A percentile compares a stretch with the other conserved stretches of the same genome.
These are phyloP conservation scores for Eupithecia dodoneata DNA, from an alignment of 2,888 invertebrate genomes.

Conservation along the genomic window DNA sequence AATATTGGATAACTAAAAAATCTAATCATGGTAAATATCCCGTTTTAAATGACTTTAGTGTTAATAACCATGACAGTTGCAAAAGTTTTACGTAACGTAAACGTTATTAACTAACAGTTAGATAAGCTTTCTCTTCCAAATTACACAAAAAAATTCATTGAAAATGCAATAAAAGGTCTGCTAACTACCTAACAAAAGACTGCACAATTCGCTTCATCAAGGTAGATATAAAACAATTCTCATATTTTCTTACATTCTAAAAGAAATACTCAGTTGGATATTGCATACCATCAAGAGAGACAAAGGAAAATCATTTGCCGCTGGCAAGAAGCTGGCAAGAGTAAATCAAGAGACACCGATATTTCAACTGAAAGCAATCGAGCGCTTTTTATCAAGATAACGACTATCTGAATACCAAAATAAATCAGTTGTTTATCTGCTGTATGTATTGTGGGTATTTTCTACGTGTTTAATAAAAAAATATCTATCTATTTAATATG, in stretches of 20 bases:
- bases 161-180: neutral
- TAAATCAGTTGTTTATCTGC: neutral
- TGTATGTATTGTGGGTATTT: no score
- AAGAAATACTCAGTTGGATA: neutral
- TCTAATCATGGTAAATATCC: no score
- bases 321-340: conserved; percentile 3
- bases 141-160: neutral
- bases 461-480: no score
- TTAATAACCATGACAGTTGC: no score
- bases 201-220: neutral
- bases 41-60: no score
- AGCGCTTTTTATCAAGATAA: conserved; percentile 3
- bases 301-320: conserved; percentile 14
- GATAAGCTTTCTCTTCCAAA: neutral
- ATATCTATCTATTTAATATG: no score
- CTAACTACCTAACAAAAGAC: neutral
- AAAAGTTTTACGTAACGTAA: no score
- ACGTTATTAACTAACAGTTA: no score
- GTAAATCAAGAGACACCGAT: neutral
- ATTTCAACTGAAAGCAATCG: neutral
- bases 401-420: neutral
- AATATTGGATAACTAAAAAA: no score
- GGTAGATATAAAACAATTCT: neutral
- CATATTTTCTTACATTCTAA: neutral
- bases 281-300: conserved; percentile 11